A percentile compares a stretch with the other conserved stretches of the same genome.
phyloP scores from a whole-genome alignment of 2,888 invertebrate species.

The Epirrhoe tristata region DNA sequence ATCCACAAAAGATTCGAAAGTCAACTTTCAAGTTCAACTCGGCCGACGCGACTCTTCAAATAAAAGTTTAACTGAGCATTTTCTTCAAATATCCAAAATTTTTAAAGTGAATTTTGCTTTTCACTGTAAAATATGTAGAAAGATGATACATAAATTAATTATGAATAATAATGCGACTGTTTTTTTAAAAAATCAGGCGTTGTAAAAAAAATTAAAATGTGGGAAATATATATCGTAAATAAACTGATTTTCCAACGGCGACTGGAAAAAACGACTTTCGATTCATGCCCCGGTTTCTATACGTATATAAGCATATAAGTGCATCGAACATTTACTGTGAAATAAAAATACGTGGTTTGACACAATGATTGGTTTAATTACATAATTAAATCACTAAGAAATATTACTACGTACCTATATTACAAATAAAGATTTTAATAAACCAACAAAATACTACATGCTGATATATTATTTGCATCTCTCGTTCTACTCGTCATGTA shows the following conservation, averaged over 20 bases:
- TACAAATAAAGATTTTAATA: neutral
- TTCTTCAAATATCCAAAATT: no score
- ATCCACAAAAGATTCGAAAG: no score
- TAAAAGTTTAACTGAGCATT: no score
- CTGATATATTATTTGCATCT: neutral
- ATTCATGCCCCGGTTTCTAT: constrained; percentile 15
- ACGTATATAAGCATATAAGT: constrained; percentile 2
- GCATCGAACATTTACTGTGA: neutral
- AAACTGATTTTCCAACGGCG: neutral
- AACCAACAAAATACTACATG: neutral
- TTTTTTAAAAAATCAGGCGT: no score
- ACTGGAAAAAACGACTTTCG: neutral
- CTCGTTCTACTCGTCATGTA: neutral
- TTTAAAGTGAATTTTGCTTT: no score
- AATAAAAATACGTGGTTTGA: constrained; percentile 3
- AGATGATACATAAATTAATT: no score
- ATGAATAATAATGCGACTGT: no score
- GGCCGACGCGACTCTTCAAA: no score
- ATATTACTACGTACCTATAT: neutral
- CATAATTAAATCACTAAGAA: neutral
- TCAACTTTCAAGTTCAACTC: no score
- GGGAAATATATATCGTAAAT: no score
- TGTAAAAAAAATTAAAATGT: no score
- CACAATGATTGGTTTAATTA: neutral
- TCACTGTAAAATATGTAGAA: no score